Base-by-base conservation (phyloP, 1,140 invertebrate species). In the Zaprionus inermis region DNA sequence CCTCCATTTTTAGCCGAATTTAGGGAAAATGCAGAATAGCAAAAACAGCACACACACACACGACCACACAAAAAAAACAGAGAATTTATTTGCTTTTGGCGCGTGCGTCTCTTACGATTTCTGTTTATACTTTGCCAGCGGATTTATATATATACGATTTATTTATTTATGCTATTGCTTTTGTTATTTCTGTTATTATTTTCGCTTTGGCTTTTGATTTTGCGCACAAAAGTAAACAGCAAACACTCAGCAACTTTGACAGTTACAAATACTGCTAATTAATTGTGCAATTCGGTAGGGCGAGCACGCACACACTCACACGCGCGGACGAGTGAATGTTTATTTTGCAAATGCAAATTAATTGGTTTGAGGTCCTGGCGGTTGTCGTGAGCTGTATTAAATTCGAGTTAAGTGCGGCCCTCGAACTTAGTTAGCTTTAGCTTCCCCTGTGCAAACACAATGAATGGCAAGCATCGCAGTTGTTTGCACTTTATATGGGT, bases 401-500 rank as follows among this genome's bases (percentile, higher is more conserved):
- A 44, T 44, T 44, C 38, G 34, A 20, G 54, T 36, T 44, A 61
- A 44, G 18, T 57, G 36, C 28, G 22, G 32, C 34, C 20, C 16
- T 49, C 14, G 41, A 55, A 34, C 10, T 49, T 18, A 49, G 18
- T 22, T 22, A 7, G 9, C n/a, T 73, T 76, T 67, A 67, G 73
- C 61, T 67, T 67, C 56, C 77, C 77, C 81, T 78, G 76, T 66
- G 66, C 74, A 78, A 88, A 89, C 80, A 84, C 78, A 88, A 81
- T 88, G 80, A 88, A 89, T 88, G 84, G 67, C 71, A 78, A 79
- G 68, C 69, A 69, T 72, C 61, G 71, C 68, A 46, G 46, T 63
- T 79, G 72, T 67, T 80, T 72, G 75, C 84, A 60, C 63, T 76
- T 89, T 88, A 89, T 88, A 88, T 88, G 83, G 41, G 24, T 67